phyloP scores from a whole-genome alignment of 2,888 invertebrate genomes.

The Agrenia bidenticulata region DNA sequence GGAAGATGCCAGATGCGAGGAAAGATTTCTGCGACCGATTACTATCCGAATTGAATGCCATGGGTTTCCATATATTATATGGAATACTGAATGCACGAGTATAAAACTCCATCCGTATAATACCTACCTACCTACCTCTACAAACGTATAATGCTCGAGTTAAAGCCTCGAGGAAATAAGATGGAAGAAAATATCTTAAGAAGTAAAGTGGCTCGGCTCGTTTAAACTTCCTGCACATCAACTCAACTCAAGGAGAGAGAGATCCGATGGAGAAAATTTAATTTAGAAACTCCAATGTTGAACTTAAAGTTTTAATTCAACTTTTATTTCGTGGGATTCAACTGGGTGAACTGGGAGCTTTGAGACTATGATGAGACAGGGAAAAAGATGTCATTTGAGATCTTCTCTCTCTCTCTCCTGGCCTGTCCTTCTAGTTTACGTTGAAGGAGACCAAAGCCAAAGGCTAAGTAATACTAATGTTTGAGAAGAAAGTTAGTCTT shows the following conservation, averaged over 20 bases:
- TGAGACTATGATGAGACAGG: background rate
- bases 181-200: background rate
- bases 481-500: conserved; percentile 3
- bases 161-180: background rate
- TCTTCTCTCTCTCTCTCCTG: conserved; percentile 18
- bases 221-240: background rate
- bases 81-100: no score
- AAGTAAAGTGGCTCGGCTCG: background rate
- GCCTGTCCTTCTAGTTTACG: no score
- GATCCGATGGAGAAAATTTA: conserved; percentile 43
- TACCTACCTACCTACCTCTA: background rate
- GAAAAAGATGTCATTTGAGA: conserved; percentile 19
- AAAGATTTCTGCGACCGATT: conserved; percentile 52
- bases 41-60: conserved; percentile 28
- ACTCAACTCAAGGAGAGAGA: background rate
- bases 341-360: background rate
- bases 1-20: conserved; percentile 52
- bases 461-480: conserved; percentile 5
- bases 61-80: no score
- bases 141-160: background rate
- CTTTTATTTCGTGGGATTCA: conserved; percentile 42
- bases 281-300: conserved; percentile 49
- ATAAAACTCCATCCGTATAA: background rate
- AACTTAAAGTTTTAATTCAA: conserved; percentile 50
- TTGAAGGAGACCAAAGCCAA: no score